Evolutionary conservation across 53 echinoderm and acorn worm species (phyloP).

Genomic region (Echinometra lucunter): DNA sequence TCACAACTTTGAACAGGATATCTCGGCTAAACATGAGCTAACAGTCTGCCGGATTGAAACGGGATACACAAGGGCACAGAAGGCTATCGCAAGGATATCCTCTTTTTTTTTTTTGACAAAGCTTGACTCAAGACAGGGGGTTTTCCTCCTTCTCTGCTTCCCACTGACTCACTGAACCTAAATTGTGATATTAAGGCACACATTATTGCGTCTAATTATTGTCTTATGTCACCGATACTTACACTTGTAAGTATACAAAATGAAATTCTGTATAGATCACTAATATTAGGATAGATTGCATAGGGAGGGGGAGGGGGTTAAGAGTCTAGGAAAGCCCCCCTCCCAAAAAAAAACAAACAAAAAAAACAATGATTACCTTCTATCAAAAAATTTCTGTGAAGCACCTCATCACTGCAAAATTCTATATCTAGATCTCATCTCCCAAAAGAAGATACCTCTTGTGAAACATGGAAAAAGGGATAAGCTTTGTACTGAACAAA

Average conservation of each 20-base stretch:
- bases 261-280: background rate
- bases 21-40: background rate
- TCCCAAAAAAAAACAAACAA: too few relatives aligned
- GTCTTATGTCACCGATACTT: background rate
- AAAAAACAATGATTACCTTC: too few relatives aligned
- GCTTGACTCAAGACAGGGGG: conserved; percentile 43
- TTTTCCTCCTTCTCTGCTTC: conserved; percentile 35
- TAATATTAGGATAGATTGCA: background rate
- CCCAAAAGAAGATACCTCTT: too few relatives aligned
- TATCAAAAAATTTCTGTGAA: too few relatives aligned
- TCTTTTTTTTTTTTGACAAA: background rate
- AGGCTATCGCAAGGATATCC: conserved; percentile 42
- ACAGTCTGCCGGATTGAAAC: background rate
- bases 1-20: background rate
- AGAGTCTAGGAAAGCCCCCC: too few relatives aligned
- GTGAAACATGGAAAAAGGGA: too few relatives aligned
- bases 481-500: too few relatives aligned
- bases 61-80: background rate
- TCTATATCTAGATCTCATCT: too few relatives aligned
- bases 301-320: too few relatives aligned
- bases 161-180: background rate
- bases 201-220: too few relatives aligned
- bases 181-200: background rate
- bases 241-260: background rate
- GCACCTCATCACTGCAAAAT: too few relatives aligned